phyloP scores from a whole-genome alignment of 2,113 vertebrate genomes.

The Laterallus jamaicensis region DNA sequence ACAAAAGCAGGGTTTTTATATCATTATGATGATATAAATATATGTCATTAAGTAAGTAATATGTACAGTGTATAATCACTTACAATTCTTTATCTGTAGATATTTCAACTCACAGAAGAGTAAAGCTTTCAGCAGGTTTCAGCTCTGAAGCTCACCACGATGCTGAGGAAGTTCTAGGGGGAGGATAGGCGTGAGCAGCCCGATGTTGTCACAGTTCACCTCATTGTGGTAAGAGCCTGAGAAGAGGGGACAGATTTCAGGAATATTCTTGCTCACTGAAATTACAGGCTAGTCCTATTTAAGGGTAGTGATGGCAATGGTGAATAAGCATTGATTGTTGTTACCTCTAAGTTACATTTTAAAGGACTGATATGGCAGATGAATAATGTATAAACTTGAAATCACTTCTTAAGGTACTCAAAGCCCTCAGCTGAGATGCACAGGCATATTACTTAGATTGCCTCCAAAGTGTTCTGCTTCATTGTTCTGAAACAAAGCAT shows the following conservation, averaged over 20 bases:
- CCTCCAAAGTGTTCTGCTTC: background rate
- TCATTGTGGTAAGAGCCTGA: background rate
- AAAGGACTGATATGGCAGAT: background rate
- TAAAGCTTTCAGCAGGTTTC: background rate
- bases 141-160: background rate
- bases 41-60: no score
- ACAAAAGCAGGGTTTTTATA: background rate
- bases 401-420: background rate
- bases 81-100: background rate
- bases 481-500: slow-evolving; percentile 2
- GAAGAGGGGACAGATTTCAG: background rate
- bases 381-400: slow-evolving; percentile 40
- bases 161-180: background rate
- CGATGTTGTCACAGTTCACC: background rate
- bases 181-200: background rate
- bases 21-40: background rate
- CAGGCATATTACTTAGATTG: background rate
- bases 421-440: background rate
- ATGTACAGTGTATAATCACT: background rate
- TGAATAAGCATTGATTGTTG: slow-evolving; percentile 18
- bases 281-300: background rate
- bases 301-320: background rate
- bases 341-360: background rate
- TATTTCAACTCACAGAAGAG: background rate
- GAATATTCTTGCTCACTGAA: background rate